phyloP scores from a whole-genome alignment of 1,140 invertebrate genomes.

The Ostrea edulis region DNA sequence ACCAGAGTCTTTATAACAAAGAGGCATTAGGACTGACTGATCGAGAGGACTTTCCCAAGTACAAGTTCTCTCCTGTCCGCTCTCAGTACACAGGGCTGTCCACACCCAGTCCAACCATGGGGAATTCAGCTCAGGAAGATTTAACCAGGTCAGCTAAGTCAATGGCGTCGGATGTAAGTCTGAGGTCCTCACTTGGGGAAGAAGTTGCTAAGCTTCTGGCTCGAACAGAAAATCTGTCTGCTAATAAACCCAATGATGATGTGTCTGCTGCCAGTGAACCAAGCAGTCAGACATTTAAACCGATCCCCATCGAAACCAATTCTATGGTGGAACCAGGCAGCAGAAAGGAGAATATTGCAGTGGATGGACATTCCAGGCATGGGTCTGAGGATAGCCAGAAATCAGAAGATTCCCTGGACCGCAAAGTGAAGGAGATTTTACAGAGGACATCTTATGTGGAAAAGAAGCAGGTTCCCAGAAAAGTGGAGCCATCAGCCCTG shows the following conservation, averaged over 20 bases:
- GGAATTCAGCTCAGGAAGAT: not conserved
- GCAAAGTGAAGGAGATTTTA: slow-evolving; percentile 52
- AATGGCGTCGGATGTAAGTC: slow-evolving; percentile 40
- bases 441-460: slow-evolving; percentile 56
- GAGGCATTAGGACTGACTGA: slow-evolving; percentile 46
- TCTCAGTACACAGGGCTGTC: not conserved
- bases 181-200: slow-evolving; percentile 53
- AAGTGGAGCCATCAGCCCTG: slow-evolving; percentile 46
- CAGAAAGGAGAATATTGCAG: slow-evolving; percentile 10
- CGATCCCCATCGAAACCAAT: not conserved
- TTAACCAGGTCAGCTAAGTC: slow-evolving; percentile 40
- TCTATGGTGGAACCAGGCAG: not conserved
- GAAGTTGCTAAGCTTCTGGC: slow-evolving; percentile 56
- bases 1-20: slow-evolving; percentile 52
- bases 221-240: slow-evolving; percentile 16
- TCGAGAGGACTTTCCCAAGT: slow-evolving; percentile 33
- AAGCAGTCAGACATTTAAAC: slow-evolving; percentile 38
- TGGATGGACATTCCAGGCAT: slow-evolving; percentile 21
- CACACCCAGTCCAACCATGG: not conserved
- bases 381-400: slow-evolving; percentile 49
- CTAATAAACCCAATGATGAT: not conserved
- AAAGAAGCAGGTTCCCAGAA: slow-evolving; percentile 35
- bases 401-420: slow-evolving; percentile 54
- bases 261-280: not conserved
- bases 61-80: slow-evolving; percentile 35